Base-by-base conservation (phyloP, 2,888 invertebrate species). In the Junonia oenone region DNA sequence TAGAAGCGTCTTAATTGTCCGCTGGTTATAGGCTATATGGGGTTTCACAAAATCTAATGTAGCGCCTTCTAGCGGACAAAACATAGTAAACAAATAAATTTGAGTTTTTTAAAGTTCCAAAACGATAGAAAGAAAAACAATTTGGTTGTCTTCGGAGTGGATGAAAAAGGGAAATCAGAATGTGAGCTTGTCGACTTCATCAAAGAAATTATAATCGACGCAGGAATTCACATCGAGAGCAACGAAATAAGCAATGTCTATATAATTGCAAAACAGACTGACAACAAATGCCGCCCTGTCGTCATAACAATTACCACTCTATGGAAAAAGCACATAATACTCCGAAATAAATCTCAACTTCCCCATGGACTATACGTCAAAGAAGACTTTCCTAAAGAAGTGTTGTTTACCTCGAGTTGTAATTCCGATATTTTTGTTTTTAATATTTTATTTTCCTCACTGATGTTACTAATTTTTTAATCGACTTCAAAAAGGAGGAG, bases 371-470 rank as follows among this genome's bases (percentile, higher is more conserved):
- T 50, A 0, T 62, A 55, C 40, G 45, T 59, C 6, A 59, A 53
- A 29, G 59, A 63, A 31, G 62, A 59, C 15, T 59, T 19, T n/a
- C 47, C 58, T 2, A 51, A 62, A 15, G 51, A 57, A 29, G 40
- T 55, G n/a, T 22, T 61, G 8, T 6, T 29, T 29, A 29, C 1
- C 9, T 29, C 8, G 1, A 9, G 29, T 6, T 29, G 8, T 2
- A 29, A 6, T 29, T 3, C 9, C 1, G 8, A 5, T 29, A 29
- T 29, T 29, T 29, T 29, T 2, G 29, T 6, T 6, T 29, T 29
- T 3, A 29, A 6, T 2, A 9, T 2, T 29, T 29, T 2, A 9
- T 29, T 29, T 29, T 29, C 29, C 29, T 29, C 29, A 29, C 1
- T 29, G 1, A 29, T 2, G 6, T n/a, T n/a, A n/a, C n/a, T n/a